Percentiles rank a stretch among this genome's conserved stretches.
These are phyloP conservation scores for Apteryx owenii DNA, from an alignment of 2,113 vertebrate species.

Conservation along the genomic window DNA sequence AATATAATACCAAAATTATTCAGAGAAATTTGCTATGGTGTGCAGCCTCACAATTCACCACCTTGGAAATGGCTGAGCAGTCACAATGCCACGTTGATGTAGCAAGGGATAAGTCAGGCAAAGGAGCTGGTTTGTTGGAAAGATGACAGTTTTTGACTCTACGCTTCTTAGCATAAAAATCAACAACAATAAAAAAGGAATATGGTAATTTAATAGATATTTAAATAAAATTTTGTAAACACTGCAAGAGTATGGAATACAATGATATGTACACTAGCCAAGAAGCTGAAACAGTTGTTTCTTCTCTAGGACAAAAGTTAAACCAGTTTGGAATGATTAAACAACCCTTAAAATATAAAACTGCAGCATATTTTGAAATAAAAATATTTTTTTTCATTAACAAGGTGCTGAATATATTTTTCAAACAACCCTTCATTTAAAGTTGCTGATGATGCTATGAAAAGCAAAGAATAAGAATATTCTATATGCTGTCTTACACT, in stretches of 20 bases:
- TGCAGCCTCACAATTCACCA: not conserved
- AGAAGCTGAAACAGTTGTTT: not conserved
- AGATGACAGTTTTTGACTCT: not conserved
- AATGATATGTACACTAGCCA: not conserved
- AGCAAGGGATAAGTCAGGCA: not conserved
- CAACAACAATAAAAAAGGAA: not conserved
- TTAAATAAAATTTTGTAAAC: not conserved
- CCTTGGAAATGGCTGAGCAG: not conserved
- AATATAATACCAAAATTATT: not conserved
- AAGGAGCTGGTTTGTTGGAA: not conserved
- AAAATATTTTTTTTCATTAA: not conserved
- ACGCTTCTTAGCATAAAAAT: not conserved
- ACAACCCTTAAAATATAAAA: not conserved
- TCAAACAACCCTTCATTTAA: not conserved
- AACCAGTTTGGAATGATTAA: not conserved
- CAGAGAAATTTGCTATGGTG: not conserved
- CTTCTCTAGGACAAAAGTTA: not conserved
- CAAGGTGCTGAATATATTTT: not conserved
- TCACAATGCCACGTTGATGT: rapidly evolving
- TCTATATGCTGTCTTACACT: not conserved
- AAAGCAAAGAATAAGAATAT: not conserved
- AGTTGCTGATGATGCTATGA: not conserved
- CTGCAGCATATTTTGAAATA: not conserved
- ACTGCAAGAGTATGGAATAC: not conserved
- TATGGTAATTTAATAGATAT: not conserved